These are phyloP conservation scores for Phalangium opilio DNA, from an alignment of 2,888 invertebrate species.

Conservation along the genomic window DNA sequence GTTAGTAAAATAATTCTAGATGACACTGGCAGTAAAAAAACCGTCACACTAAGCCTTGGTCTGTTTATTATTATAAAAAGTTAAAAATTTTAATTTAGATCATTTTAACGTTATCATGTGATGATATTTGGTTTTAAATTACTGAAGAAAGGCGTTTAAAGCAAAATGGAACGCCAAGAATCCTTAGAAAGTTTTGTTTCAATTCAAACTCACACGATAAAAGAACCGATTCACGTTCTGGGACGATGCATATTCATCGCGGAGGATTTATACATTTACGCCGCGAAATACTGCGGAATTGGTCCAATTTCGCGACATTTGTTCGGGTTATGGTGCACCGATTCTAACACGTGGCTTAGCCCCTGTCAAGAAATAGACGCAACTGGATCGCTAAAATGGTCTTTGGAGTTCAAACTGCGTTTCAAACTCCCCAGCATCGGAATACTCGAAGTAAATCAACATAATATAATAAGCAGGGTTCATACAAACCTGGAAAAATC, in stretches of 20 bases:
- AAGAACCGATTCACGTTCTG: constrained; percentile 6
- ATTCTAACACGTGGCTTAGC: constrained; percentile 50
- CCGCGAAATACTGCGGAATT: constrained; percentile 55
- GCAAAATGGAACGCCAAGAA: too few relatives aligned
- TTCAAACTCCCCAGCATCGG: constrained; percentile 52
- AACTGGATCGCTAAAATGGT: constrained; percentile 38
- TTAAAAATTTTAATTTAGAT: too few relatives aligned
- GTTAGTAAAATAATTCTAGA: too few relatives aligned
- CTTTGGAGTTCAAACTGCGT: constrained; percentile 56
- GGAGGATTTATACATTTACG: constrained; percentile 52
- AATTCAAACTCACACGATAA: neutral
- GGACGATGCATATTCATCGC: constrained; percentile 28
- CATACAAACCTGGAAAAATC: too few relatives aligned
- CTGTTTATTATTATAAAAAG: too few relatives aligned
- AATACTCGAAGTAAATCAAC: constrained; percentile 12
- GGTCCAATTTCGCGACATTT: constrained; percentile 59
- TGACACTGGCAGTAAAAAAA: too few relatives aligned
- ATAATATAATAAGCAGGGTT: too few relatives aligned
- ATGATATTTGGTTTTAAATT: too few relatives aligned
- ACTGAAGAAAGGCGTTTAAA: too few relatives aligned
- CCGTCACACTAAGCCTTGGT: too few relatives aligned
- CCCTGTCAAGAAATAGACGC: constrained; percentile 42
- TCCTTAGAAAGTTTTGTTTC: too few relatives aligned
- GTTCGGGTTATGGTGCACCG: constrained; percentile 53
- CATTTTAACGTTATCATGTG: too few relatives aligned